phyloP scores from a whole-genome alignment of 2,113 vertebrate genomes.

The Gracilinanus agilis region DNA sequence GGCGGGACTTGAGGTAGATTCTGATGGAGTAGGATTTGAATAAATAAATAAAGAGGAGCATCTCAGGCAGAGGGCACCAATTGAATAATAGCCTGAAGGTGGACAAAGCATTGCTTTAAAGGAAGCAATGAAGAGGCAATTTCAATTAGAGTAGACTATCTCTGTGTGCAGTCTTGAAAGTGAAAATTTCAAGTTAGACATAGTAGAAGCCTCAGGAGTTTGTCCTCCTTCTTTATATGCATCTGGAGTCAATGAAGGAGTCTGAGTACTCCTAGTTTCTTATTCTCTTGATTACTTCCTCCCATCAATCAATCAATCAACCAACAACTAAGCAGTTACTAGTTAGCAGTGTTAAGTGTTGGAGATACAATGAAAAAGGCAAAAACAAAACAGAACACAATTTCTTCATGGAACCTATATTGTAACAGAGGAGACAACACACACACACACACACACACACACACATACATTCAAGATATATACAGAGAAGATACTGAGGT shows the following conservation, averaged over 20 bases:
- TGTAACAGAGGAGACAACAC: neutral
- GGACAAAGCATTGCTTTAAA: neutral
- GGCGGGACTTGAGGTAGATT: neutral
- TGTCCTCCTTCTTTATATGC: neutral
- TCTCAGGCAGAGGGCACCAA: neutral
- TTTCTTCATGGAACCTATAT: neutral
- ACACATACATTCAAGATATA: neutral
- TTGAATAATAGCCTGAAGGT: neutral
- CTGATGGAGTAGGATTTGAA: neutral
- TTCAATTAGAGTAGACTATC: neutral
- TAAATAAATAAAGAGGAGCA: neutral
- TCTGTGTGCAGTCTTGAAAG: neutral
- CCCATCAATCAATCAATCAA: neutral
- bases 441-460: neutral
- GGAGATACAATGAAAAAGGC: neutral
- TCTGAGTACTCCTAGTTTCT: neutral
- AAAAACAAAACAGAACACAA: neutral
- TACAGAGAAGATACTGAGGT: neutral
- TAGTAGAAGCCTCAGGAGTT: neutral
- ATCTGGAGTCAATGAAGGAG: neutral
- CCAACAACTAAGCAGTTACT: neutral
- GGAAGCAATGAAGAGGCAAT: neutral
- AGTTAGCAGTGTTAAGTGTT: neutral
- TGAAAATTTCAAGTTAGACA: neutral
- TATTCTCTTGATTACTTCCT: too few relatives aligned